Percentiles rank a stretch among this genome's conserved stretches.
These are phyloP conservation scores for Enoplosus armatus DNA, from an alignment of 2,797 vertebrate genomes.

Conservation along the genomic window DNA sequence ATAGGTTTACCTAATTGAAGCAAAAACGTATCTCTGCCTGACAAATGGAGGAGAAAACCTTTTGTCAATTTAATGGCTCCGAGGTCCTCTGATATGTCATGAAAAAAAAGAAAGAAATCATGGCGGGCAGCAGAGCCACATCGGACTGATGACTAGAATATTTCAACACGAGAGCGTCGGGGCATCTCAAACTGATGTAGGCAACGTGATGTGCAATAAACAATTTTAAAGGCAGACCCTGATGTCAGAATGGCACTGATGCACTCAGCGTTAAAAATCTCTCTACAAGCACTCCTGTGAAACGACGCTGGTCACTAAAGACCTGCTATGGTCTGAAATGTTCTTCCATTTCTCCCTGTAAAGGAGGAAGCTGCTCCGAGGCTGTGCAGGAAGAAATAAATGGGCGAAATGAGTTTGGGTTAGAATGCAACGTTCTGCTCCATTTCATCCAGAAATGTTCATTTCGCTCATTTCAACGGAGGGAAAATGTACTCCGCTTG, in stretches of 20 bases:
- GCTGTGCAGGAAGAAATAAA: conserved; percentile 31
- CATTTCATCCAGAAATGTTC: conserved; percentile 80
- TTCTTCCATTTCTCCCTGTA: conserved; percentile 25
- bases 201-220: conserved; percentile 73
- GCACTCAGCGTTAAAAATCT: conserved; percentile 46
- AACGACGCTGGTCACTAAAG: conserved; percentile 50
- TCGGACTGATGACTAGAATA: conserved; percentile 37
- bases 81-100: conserved; percentile 58
- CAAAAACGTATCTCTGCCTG: conserved; percentile 56
- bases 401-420: conserved; percentile 60
- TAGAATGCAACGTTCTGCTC: conserved; percentile 76
- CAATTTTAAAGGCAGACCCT: conserved; percentile 70
- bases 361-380: conserved; percentile 36
- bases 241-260: conserved; percentile 77
- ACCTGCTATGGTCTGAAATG: conserved; percentile 36
- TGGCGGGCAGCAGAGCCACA: conserved; percentile 16
- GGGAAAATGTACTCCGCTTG: conserved; percentile 64
- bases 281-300: conserved; percentile 45
- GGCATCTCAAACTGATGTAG: conserved; percentile 39
- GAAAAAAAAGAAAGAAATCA: background rate
- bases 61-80: conserved; percentile 64
- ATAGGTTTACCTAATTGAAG: conserved; percentile 56
- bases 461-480: conserved; percentile 68
- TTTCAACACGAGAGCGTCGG: conserved; percentile 36
- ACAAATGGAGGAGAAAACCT: conserved; percentile 63